Evolutionary conservation across 2,888 invertebrate species (phyloP), one percentile per base, ranked within the genome.

Genomic region (Schizotus pectinicornis): DNA sequence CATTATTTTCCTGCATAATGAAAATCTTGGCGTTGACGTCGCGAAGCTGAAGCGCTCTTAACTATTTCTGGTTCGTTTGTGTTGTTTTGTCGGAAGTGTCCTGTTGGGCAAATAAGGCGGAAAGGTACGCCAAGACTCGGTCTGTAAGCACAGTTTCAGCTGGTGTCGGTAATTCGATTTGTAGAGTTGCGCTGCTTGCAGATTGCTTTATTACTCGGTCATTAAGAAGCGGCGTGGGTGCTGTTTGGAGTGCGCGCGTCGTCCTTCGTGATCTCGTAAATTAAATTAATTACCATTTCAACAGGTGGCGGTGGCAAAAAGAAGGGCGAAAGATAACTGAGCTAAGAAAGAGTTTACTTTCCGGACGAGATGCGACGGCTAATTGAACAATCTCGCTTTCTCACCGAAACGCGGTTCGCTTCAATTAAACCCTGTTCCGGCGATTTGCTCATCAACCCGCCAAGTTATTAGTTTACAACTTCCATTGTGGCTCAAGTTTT

Each of bases 201-300:
- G 70, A 74, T 74, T 74, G 70, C 73, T 72, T 73, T 73, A 74
- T 74, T 74, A 73, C 72, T 67, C 69, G 67, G 72, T 72, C 72
- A 74, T 74, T 74, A 74, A 71, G 67, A 64, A 51, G 61, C 60
- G 59, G 64, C 67, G 69, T 64, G 65, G 68, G 68, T 65, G 64
- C 67, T 67, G 62, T 62, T 67, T 67, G 62, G 33, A 62, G 53
- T 61, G 56, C 59, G 61, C 62, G 56, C 63, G 62, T 54, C 61
- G 59, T 60, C 48, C 62, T 61, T 66, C 67, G 70, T 71, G 71
- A 74, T 75, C 73, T 64, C 71, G 71, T 72, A 75, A 75, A 77
- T 77, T 74, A 75, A 74, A 75, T 75, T 77, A 77, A 76, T 77
- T 76, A 74, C 73, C 69, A 68, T 69, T 73, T 76, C 76, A 76